These are phyloP conservation scores for Scaptomyza montana DNA, from an alignment of 1,140 invertebrate genomes.

Conservation along the genomic window DNA sequence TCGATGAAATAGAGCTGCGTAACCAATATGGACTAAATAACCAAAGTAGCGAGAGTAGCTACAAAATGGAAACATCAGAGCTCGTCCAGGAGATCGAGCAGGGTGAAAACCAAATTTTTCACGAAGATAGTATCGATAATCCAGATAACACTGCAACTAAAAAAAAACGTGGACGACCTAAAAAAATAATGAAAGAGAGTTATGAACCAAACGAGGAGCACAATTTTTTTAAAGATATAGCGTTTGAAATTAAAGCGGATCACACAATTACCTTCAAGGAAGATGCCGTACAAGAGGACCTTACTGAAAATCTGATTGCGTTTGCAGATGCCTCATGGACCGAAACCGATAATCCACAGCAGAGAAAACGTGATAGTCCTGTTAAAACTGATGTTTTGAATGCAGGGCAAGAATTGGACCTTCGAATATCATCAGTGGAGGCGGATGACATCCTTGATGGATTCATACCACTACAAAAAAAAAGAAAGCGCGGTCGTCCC, in stretches of 20 bases:
- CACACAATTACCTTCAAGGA: not conserved
- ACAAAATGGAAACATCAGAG: not conserved
- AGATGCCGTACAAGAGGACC: not conserved
- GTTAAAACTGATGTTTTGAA: not conserved
- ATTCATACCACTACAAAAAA: not conserved
- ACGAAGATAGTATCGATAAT: not conserved
- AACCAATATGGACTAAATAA: constrained; percentile 43
- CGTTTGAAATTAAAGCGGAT: not conserved
- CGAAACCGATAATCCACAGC: not conserved
- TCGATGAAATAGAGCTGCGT: constrained; percentile 39
- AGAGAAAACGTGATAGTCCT: constrained; percentile 6
- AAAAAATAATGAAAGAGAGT: not conserved
- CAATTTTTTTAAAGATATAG: not conserved
- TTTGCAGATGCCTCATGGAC: constrained; percentile 2
- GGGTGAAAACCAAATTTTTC: not conserved
- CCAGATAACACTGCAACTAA: constrained; percentile 2
- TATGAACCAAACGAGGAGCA: not conserved
- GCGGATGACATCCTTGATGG: not conserved
- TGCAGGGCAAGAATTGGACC: not conserved
- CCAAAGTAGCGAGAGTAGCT: not conserved
- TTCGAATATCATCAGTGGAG: not conserved
- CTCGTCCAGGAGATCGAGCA: not conserved
- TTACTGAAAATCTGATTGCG: constrained; percentile 15
- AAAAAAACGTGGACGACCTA: constrained; percentile 49
- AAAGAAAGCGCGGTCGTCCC: constrained; percentile 33